A percentile compares a stretch with the other conserved stretches of the same genome.
phyloP scores from a whole-genome alignment of 2,797 vertebrate genomes.

The Molossus molossus region DNA sequence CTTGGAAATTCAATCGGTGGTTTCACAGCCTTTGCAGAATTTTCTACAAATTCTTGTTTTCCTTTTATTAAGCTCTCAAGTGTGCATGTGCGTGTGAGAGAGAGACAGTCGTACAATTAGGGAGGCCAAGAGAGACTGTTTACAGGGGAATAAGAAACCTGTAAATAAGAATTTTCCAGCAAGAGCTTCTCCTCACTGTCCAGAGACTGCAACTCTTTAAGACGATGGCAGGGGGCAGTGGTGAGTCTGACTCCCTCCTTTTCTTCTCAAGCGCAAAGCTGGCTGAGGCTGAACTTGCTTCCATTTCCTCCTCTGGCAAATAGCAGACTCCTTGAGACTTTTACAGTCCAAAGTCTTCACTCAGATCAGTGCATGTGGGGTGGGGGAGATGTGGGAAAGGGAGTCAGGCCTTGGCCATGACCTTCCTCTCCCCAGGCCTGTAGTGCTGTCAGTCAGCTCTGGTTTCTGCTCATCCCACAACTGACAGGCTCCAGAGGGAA shows the following conservation, averaged over 20 bases:
- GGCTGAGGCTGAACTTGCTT: not conserved
- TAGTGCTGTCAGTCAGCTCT: no score
- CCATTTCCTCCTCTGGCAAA: conserved; percentile 14
- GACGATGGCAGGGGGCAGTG: conserved; percentile 54
- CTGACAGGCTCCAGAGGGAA: no score
- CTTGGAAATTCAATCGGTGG: conserved; percentile 65
- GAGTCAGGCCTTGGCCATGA: no score
- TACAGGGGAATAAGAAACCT: not conserved
- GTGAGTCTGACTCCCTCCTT: not conserved
- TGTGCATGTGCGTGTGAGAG: not conserved
- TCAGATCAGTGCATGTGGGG: not conserved
- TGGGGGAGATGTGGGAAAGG: not conserved
- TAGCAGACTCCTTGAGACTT: not conserved
- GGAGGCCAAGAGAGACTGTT: not conserved
- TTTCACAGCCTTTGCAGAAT: conserved; percentile 68
- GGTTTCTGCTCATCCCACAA: not conserved
- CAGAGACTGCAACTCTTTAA: not conserved
- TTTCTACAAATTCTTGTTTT: conserved; percentile 48
- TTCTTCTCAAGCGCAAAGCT: not conserved
- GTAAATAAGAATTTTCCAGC: not conserved
- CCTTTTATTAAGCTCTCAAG: not conserved
- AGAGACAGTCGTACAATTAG: not conserved
- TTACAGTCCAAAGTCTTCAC: not conserved
- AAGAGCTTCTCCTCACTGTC: not conserved
- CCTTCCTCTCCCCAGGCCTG: no score